A percentile compares a stretch with the other conserved stretches of the same genome.
phyloP scores from a whole-genome alignment of 1,140 invertebrate genomes.

The Chionoecetes opilio region DNA sequence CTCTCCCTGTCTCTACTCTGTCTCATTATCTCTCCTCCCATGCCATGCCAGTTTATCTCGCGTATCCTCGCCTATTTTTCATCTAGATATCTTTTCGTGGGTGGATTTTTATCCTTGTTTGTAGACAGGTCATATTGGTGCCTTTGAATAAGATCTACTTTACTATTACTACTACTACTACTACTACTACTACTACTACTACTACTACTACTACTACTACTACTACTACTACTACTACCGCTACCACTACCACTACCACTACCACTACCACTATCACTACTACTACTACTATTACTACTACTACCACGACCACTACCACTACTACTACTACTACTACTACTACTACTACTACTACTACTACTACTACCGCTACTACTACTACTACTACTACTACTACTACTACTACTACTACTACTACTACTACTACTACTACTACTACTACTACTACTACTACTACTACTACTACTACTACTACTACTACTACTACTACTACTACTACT shows the following conservation, averaged over 20 bases:
- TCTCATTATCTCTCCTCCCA: neutral
- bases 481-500: too few species aligned
- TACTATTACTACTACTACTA: neutral
- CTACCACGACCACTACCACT: too few species aligned
- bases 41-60: neutral
- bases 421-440: neutral
- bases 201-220: constrained; percentile 17
- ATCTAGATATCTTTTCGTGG: neutral
- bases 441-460: neutral
- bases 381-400: constrained; percentile 29
- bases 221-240: neutral
- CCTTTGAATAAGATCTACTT: neutral
- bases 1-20: too few species aligned
- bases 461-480: neutral
- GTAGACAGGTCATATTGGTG: neutral
- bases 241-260: neutral
- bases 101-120: neutral
- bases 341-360: too few species aligned
- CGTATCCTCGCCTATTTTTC: neutral
- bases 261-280: too few species aligned
- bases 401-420: constrained; percentile 25
- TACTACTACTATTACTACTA: too few species aligned
- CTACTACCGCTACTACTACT: neutral
- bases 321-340: too few species aligned
- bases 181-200: constrained; percentile 29